A percentile compares a stretch with the other conserved stretches of the same genome.
These are phyloP conservation scores for Andricus grossulariae DNA, from an alignment of 1,140 invertebrate genomes.

Conservation along the genomic window DNA sequence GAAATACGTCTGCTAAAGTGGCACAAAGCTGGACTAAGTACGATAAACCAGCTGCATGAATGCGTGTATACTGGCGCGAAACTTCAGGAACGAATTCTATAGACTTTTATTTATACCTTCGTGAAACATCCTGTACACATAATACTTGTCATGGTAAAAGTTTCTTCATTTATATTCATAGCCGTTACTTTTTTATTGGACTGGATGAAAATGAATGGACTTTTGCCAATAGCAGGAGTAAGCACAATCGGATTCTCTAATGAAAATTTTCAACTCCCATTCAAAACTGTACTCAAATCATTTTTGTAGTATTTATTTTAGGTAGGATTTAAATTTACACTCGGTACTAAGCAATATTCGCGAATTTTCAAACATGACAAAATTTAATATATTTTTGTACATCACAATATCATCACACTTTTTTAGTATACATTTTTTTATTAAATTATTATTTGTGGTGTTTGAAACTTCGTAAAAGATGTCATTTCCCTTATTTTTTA, in stretches of 20 bases:
- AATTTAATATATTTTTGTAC: neutral
- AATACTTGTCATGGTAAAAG: slow-evolving; percentile 28
- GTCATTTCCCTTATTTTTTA: neutral
- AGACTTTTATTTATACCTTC: slow-evolving; percentile 28
- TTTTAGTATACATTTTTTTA: neutral
- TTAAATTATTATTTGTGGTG: too few species aligned
- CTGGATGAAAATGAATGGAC: slow-evolving; percentile 6
- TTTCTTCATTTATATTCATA: slow-evolving; percentile 26
- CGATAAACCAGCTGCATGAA: slow-evolving; percentile 29
- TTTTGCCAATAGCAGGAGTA: neutral
- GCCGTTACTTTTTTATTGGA: neutral
- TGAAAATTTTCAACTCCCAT: neutral
- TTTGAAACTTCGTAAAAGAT: too few species aligned
- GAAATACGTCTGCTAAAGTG: slow-evolving; percentile 17
- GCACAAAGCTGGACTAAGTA: slow-evolving; percentile 20
- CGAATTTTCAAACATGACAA: neutral
- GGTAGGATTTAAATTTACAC: neutral
- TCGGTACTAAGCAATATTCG: neutral
- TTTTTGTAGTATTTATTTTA: slow-evolving; percentile 4
- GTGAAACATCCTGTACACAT: slow-evolving; percentile 24
- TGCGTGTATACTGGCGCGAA: slow-evolving; percentile 21
- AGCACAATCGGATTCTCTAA: neutral
- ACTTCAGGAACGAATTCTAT: slow-evolving; percentile 17
- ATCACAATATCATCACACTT: neutral
- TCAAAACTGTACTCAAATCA: neutral